These are phyloP conservation scores for Nannospalax galili DNA, from an alignment of 2,113 vertebrate species.

Conservation along the genomic window DNA sequence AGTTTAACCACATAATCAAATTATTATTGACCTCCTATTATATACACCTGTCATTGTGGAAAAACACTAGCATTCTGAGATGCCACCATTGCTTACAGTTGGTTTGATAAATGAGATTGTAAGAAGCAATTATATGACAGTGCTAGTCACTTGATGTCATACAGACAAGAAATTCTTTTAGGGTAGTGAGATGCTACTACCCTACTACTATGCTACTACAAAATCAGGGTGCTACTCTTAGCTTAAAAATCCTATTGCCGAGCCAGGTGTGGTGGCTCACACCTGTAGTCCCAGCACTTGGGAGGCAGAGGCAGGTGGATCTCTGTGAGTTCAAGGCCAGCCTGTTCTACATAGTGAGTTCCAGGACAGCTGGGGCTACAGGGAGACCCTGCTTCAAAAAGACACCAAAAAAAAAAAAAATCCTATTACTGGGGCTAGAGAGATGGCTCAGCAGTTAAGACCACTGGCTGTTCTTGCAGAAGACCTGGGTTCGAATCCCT, in stretches of 20 bases:
- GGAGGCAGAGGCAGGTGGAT: background rate
- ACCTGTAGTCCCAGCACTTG: background rate
- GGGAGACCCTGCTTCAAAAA: too few species aligned
- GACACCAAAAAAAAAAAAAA: too few species aligned
- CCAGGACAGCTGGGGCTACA: background rate
- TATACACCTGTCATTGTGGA: background rate
- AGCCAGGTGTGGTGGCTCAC: background rate
- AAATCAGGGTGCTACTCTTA: conserved; percentile 10
- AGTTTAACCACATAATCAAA: conserved; percentile 54
- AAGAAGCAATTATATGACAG: conserved; percentile 22
- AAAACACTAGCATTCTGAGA: conserved; percentile 40
- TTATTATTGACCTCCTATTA: conserved; percentile 48
- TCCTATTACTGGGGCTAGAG: background rate
- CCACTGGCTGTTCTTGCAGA: too few species aligned
- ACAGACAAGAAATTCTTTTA: conserved; percentile 38
- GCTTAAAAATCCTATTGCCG: background rate
- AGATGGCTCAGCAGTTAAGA: too few species aligned
- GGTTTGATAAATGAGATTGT: conserved; percentile 57
- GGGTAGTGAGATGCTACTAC: conserved; percentile 19
- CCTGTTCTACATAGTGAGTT: background rate
- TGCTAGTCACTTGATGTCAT: conserved; percentile 41
- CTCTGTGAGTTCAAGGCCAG: background rate
- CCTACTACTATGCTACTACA: too few species aligned
- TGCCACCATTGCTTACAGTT: conserved; percentile 19
- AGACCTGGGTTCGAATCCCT: too few species aligned